Conservation (phyloP, 2,888 invertebrate genomes). For the Drosophila sordidula region DNA sequence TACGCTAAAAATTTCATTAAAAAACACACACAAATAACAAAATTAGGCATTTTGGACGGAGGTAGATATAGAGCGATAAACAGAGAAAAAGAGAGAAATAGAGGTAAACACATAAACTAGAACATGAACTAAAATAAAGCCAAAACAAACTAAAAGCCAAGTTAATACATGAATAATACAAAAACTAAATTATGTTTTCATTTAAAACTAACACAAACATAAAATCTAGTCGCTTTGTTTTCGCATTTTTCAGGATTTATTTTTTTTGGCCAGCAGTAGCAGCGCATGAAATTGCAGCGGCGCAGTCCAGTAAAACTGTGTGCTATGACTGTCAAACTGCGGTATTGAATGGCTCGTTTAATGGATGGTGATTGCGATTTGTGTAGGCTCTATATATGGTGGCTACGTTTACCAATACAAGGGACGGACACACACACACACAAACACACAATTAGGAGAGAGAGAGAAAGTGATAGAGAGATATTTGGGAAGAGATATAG, state of each 20-base stretch:
- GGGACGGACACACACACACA: conserved; percentile 38
- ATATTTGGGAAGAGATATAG: conserved; percentile 13
- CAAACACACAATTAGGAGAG: conserved; percentile 32
- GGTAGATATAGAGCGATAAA: conserved; percentile 42
- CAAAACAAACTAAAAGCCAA: conserved; percentile 54
- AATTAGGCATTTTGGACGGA: conserved; percentile 35
- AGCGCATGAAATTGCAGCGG: conserved; percentile 28
- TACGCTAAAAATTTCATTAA: conserved; percentile 14
- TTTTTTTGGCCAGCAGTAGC: conserved; percentile 36
- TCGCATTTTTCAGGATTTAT: neutral
- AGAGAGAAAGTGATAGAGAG: conserved; percentile 3
- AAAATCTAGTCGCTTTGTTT: conserved; percentile 15
- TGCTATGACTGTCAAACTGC: conserved; percentile 39
- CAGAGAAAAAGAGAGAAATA: conserved; percentile 3
- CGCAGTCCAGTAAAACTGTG: conserved; percentile 54
- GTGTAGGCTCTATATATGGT: conserved; percentile 28
- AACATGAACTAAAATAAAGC: conserved; percentile 37
- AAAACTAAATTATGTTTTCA: conserved; percentile 5
- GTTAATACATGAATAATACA: conserved; percentile 38
- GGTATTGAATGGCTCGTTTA: conserved; percentile 19
- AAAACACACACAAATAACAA: conserved; percentile 45
- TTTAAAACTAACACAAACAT: conserved; percentile 16
- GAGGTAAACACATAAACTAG: conserved; percentile 16
- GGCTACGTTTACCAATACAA: conserved; percentile 40
- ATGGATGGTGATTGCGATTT: conserved; percentile 35